phyloP scores from a whole-genome alignment of 2,113 vertebrate species.

The Sturnus vulgaris region DNA sequence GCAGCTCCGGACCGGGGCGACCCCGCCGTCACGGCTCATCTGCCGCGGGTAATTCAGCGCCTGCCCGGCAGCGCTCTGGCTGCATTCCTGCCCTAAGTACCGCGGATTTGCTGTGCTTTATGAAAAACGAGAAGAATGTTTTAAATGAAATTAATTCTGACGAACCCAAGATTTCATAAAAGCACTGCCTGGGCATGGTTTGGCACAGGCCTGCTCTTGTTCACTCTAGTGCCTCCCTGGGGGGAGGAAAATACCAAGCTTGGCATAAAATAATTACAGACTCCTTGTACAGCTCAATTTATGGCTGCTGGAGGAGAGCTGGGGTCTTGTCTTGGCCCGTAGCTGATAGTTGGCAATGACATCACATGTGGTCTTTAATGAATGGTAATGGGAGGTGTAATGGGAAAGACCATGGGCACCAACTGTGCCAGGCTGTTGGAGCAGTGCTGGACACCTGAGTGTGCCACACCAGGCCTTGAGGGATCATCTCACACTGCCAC shows the following conservation, averaged over 20 bases:
- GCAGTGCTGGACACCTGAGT: not conserved
- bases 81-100: constrained; percentile 67
- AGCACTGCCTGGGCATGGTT: constrained; percentile 52
- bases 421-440: accelerated
- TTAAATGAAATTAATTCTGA: constrained; percentile 76
- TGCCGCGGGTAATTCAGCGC: not conserved
- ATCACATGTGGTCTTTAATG: not conserved
- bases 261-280: not conserved
- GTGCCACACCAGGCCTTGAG: not conserved
- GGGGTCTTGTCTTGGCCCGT: not conserved
- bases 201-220: not conserved
- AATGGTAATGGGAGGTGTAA: accelerated
- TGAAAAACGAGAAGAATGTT: constrained; percentile 80
- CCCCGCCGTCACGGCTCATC: not conserved
- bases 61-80: constrained; percentile 30
- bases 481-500: not conserved
- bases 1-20: not conserved
- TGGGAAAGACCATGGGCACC: not conserved
- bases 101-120: constrained; percentile 75
- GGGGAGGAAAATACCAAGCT: not conserved
- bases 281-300: not conserved
- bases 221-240: not conserved
- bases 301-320: not conserved
- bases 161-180: constrained; percentile 63
- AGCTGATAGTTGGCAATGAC: not conserved